These are phyloP conservation scores for Bradysia coprophila DNA, from an alignment of 1,140 invertebrate species.

Conservation along the genomic window DNA sequence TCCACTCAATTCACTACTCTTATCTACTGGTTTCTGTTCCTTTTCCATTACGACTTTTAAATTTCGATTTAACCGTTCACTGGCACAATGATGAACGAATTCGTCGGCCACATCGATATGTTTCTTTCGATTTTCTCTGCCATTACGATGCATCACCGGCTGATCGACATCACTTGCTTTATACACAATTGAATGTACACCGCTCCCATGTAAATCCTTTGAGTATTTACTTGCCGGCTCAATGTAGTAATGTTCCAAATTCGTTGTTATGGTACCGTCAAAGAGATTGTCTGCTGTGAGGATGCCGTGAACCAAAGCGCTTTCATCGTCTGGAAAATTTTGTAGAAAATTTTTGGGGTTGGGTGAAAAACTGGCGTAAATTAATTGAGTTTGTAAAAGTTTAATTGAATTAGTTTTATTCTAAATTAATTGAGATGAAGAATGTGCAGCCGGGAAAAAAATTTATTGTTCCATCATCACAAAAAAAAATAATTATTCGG, in stretches of 20 bases:
- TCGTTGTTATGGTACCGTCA: constrained; percentile 68
- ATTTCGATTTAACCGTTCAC: constrained; percentile 11
- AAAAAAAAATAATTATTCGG: too few relatives aligned
- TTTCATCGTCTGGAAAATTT: constrained; percentile 53
- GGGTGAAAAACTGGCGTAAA: constrained; percentile 4
- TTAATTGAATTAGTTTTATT: background rate
- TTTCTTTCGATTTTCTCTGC: too few relatives aligned
- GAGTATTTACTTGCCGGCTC: constrained; percentile 67
- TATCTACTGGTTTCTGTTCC: background rate
- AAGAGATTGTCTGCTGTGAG: constrained; percentile 73
- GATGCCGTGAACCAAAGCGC: constrained; percentile 66
- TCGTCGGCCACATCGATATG: background rate
- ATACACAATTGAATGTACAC: constrained; percentile 67
- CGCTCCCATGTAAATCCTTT: constrained; percentile 25
- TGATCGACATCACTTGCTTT: constrained; percentile 57
- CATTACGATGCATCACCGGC: too few relatives aligned
- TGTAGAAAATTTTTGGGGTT: constrained; percentile 3
- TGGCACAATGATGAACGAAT: constrained; percentile 16
- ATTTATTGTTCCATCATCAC: too few relatives aligned
- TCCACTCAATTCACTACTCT: background rate
- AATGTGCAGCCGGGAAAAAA: too few relatives aligned
- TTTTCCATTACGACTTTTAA: background rate
- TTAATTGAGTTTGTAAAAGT: background rate
- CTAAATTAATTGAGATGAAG: background rate
- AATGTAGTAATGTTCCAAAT: constrained; percentile 62